Conservation (phyloP, 2,888 invertebrate genomes). For the Temnothorax ravouxi region DNA sequence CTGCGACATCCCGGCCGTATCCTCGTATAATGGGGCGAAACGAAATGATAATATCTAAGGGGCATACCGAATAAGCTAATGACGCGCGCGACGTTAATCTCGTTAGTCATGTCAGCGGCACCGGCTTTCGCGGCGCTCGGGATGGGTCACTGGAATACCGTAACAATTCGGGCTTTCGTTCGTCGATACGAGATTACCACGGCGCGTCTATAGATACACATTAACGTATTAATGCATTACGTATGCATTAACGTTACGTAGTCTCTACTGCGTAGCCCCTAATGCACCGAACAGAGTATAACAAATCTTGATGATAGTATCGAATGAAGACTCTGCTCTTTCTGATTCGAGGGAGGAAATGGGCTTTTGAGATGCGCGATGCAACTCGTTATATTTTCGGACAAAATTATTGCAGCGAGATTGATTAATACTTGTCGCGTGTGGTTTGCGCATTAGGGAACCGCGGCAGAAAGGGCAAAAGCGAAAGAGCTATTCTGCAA, state of each 20-base stretch:
- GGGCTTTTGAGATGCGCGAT: background rate
- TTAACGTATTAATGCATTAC: conserved; percentile 16
- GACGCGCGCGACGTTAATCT: conserved; percentile 40
- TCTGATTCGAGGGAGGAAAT: background rate
- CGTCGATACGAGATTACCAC: conserved; percentile 42
- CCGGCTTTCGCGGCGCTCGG: conserved; percentile 17
- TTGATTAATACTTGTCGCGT: conserved; percentile 34
- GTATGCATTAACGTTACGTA: conserved; percentile 14
- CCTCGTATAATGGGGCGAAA: background rate
- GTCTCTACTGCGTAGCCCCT: background rate
- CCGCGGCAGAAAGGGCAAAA: background rate
- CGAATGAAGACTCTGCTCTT: background rate
- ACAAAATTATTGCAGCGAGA: conserved; percentile 13
- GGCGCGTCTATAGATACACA: conserved; percentile 5
- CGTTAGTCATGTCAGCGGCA: conserved; percentile 33
- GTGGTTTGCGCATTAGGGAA: background rate
- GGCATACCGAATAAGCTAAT: conserved; percentile 41
- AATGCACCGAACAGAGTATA: background rate
- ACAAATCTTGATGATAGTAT: background rate
- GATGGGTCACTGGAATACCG: conserved; percentile 49
- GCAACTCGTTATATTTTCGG: background rate
- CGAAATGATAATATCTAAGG: conserved; percentile 10
- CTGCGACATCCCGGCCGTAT: conserved; percentile 10
- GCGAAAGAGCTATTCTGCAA: background rate
- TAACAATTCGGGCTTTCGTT: conserved; percentile 37